phyloP scores from a whole-genome alignment of 2,797 vertebrate genomes.

The Rhadinocentrus ornatus region DNA sequence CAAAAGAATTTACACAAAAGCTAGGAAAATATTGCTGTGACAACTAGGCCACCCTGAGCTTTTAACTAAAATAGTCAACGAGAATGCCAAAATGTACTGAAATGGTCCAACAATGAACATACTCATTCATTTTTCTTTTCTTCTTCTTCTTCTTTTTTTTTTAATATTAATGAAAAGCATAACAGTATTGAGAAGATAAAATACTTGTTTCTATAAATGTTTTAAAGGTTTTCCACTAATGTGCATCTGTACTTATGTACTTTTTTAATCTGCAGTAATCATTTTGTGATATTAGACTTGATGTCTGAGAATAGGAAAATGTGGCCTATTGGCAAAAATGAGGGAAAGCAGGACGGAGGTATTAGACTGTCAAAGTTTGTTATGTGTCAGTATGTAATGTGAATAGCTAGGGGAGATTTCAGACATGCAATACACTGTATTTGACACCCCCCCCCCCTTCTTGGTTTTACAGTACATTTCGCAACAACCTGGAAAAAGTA shows the following conservation, averaged over 20 bases:
- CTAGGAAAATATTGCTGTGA: neutral
- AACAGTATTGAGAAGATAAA: neutral
- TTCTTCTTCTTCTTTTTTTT: neutral
- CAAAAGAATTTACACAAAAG: neutral
- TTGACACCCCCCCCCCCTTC: constrained; percentile 17
- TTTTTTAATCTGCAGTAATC: constrained; percentile 7
- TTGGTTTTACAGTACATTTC: constrained; percentile 49
- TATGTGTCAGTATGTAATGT: constrained; percentile 27
- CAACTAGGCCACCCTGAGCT: neutral
- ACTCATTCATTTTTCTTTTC: neutral
- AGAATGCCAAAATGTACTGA: neutral
- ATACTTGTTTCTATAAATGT: neutral
- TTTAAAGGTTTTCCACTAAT: no score
- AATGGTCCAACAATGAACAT: neutral
- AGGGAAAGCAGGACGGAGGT: constrained; percentile 11
- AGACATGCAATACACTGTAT: constrained; percentile 28
- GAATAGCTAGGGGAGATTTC: constrained; percentile 28
- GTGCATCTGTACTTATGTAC: neutral
- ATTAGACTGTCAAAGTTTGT: constrained; percentile 12
- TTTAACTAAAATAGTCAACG: neutral
- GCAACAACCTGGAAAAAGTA: constrained; percentile 52
- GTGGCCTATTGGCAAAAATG: constrained; percentile 2
- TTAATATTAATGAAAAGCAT: neutral
- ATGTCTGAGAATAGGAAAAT: constrained; percentile 27
- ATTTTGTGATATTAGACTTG: constrained; percentile 19